Evolutionary conservation across 1,140 invertebrate species (phyloP).

Genomic region (Ridgeia piscesae): DNA sequence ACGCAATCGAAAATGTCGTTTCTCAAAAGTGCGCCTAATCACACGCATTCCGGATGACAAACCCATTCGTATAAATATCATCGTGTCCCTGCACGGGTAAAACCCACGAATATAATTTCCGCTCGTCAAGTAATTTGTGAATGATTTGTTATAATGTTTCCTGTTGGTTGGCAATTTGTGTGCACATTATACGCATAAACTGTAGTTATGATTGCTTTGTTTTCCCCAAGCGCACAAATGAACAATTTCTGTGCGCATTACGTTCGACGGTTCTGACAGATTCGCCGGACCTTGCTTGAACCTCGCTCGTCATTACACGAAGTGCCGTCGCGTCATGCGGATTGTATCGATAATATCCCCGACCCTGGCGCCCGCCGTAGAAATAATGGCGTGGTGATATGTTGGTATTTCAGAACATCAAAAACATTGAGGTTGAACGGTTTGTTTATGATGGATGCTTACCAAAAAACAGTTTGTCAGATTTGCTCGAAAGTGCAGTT

Average conservation of each 20-base stretch:
- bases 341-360: not conserved
- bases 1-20: not conserved
- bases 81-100: not conserved
- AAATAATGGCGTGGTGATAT: not conserved
- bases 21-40: no score
- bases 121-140: not conserved
- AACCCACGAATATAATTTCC: not conserved
- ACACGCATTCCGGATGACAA: not conserved
- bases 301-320: not conserved
- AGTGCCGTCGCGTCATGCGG: not conserved
- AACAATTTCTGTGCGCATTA: not conserved
- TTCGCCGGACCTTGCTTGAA: not conserved
- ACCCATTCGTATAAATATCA: not conserved
- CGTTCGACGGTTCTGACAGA: not conserved
- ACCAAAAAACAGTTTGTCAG: not conserved
- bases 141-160: constrained; percentile 1
- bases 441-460: not conserved
- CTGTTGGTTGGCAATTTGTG: not conserved
- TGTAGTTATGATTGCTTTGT: not conserved
- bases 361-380: not conserved
- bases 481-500: not conserved
- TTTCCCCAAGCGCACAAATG: not conserved
- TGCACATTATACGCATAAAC: not conserved
- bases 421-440: not conserved
- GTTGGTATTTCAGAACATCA: not conserved